Conservation (phyloP, 2,888 invertebrate species). For the Cantharis flavilabris region DNA sequence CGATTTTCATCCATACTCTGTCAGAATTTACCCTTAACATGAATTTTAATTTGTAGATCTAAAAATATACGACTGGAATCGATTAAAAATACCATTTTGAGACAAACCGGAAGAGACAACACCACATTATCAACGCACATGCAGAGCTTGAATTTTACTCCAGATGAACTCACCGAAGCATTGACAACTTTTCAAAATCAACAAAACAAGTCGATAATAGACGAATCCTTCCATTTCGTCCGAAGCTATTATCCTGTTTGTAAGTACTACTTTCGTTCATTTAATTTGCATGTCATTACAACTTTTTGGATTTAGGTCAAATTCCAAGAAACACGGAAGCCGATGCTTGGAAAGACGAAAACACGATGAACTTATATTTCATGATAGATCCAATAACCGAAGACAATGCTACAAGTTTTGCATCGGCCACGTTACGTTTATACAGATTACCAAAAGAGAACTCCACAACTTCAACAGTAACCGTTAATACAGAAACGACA, state of each 20-base stretch:
- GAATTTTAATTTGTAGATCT: not conserved
- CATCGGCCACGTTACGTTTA: slow-evolving; percentile 60
- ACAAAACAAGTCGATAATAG: not conserved
- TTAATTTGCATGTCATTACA: not conserved
- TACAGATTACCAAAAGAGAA: slow-evolving; percentile 58
- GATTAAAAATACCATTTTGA: slow-evolving; percentile 26
- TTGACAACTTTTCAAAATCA: not conserved
- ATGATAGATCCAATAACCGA: slow-evolving; percentile 56
- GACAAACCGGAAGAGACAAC: slow-evolving; percentile 26
- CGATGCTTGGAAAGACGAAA: slow-evolving; percentile 60
- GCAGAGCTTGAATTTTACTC: not conserved
- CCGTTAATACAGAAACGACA: slow-evolving; percentile 17
- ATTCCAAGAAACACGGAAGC: slow-evolving; percentile 60
- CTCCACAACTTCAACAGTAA: slow-evolving; percentile 22
- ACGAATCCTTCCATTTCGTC: slow-evolving; percentile 18
- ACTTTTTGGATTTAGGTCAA: slow-evolving; percentile 55
- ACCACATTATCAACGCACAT: not conserved
- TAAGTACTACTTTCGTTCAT: slow-evolving; percentile 37
- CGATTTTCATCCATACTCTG: not conserved
- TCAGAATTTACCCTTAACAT: not conserved
- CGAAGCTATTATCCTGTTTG: slow-evolving; percentile 52
- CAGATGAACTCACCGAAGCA: not conserved
- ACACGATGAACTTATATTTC: slow-evolving; percentile 62
- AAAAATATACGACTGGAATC: slow-evolving; percentile 25
- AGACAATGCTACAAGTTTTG: slow-evolving; percentile 57